Evolutionary conservation across 2,113 vertebrate species (phyloP).

Genomic region (Eurystomus gularis): DNA sequence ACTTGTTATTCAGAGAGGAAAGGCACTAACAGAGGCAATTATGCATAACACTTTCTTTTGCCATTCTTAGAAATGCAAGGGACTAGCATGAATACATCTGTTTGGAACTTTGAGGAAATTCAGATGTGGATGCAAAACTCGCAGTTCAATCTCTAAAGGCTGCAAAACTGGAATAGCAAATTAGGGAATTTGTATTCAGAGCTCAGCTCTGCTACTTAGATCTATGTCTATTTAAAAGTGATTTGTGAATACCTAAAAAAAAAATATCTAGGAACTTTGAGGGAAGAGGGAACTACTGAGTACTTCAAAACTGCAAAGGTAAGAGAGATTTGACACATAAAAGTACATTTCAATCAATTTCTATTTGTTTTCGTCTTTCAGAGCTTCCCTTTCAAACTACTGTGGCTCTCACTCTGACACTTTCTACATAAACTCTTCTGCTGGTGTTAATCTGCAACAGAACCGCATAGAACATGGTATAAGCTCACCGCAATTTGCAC

Average conservation of each 20-base stretch:
- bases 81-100: background rate
- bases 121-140: background rate
- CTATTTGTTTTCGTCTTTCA: background rate
- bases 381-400: background rate
- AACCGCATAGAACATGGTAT: background rate
- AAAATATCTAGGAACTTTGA: background rate
- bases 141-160: background rate
- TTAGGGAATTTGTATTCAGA: slow-evolving; percentile 15
- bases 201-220: background rate
- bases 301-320: background rate
- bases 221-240: slow-evolving; percentile 25
- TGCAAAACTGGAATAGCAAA: slow-evolving; percentile 1
- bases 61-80: background rate
- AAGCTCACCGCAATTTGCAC: background rate
- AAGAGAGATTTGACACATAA: background rate
- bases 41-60: background rate
- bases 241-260: slow-evolving; percentile 4
- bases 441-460: background rate
- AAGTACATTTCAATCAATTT: slow-evolving; percentile 31
- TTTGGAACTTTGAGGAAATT: slow-evolving; percentile 12
- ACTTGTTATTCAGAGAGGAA: background rate
- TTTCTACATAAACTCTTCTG: background rate
- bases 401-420: background rate
- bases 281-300: background rate
- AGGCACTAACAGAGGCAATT: background rate